A percentile compares a stretch with the other conserved stretches of the same genome.
Conservation (phyloP, 2,797 vertebrate species). For the Ambastaia sidthimunki region DNA sequence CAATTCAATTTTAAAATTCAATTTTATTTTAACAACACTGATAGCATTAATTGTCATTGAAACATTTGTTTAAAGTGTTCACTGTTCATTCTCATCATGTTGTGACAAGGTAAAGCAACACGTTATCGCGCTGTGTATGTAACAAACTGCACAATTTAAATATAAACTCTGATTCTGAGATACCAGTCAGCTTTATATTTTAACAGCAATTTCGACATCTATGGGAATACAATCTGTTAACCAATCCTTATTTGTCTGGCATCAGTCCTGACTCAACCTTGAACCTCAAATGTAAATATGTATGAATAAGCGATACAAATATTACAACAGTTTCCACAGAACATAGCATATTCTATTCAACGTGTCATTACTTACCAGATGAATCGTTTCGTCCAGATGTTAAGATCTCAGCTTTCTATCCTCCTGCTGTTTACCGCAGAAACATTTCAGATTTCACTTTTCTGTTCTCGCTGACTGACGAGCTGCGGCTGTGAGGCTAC, state of each 20-base stretch:
- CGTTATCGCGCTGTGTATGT: background rate
- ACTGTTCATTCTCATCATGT: background rate
- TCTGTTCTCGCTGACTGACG: background rate
- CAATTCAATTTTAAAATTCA: too few species aligned
- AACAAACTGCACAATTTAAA: background rate
- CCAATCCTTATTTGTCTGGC: constrained; percentile 1
- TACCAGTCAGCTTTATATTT: background rate
- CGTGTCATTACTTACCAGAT: constrained; percentile 18
- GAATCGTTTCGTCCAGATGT: background rate
- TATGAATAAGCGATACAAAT: background rate
- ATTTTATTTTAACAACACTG: too few species aligned
- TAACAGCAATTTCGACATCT: background rate
- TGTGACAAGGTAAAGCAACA: background rate
- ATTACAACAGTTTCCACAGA: background rate
- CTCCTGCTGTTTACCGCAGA: background rate
- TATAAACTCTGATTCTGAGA: background rate
- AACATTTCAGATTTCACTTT: constrained; percentile 27
- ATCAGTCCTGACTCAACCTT: constrained; percentile 11
- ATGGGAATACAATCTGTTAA: background rate
- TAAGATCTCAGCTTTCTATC: background rate
- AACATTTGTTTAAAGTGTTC: background rate
- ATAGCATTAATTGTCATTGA: background rate
- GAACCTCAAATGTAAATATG: constrained; percentile 5
- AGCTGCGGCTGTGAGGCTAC: background rate
- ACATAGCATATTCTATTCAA: background rate